phyloP scores from a whole-genome alignment of 2,888 invertebrate species.

The Leptura quadrifasciata region DNA sequence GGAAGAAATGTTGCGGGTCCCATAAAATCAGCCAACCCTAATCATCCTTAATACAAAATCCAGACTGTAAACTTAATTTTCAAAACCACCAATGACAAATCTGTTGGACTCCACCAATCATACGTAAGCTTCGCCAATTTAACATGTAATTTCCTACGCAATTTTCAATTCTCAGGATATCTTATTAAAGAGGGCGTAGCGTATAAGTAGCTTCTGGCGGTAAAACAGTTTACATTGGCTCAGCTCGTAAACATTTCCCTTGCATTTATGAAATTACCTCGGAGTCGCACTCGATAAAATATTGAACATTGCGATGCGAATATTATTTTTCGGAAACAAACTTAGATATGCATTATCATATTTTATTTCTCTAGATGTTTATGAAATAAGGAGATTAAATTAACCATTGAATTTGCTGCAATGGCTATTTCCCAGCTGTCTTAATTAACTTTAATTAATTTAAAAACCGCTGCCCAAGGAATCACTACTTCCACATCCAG shows the following conservation, averaged over 20 bases:
- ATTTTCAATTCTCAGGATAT: slow-evolving; percentile 65
- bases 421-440: too few relatives aligned
- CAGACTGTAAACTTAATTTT: slow-evolving; percentile 37
- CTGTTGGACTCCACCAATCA: slow-evolving; percentile 60
- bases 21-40: slow-evolving; percentile 33
- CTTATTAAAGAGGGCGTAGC: slow-evolving; percentile 65
- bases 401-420: too few relatives aligned
- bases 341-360: background rate
- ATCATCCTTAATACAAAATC: slow-evolving; percentile 32
- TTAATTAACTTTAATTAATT: too few relatives aligned
- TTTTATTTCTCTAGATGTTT: background rate
- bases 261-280: background rate
- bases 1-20: slow-evolving; percentile 1
- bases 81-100: slow-evolving; percentile 63
- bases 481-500: too few relatives aligned
- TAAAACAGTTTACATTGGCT: slow-evolving; percentile 58
- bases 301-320: background rate
- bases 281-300: background rate
- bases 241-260: slow-evolving; percentile 13
- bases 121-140: slow-evolving; percentile 62
- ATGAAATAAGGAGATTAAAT: background rate
- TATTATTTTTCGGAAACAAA: background rate
- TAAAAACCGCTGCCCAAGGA: too few relatives aligned
- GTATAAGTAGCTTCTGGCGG: slow-evolving; percentile 59
- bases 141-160: slow-evolving; percentile 68